Evolutionary conservation across 2,888 invertebrate genomes (phyloP), one percentile per base, ranked within the genome.

Genomic region (Aquatica leii): DNA sequence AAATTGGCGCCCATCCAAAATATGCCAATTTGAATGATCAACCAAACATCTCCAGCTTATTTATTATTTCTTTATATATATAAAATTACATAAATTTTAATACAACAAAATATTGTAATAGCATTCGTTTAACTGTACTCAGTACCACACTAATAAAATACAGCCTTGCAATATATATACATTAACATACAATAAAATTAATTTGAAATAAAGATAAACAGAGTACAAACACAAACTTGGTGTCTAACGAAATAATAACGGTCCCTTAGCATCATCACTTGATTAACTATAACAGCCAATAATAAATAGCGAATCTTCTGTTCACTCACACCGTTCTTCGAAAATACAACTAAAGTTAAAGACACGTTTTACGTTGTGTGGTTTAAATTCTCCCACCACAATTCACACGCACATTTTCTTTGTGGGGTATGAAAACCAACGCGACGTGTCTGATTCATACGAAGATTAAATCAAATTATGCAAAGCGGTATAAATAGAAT

Each of bases 401-500:
- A 49, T 53, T 58, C 52, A 62, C 59, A 65, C 66, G 68, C 63
- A 65, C 65, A 52, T 53, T 65, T 65, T 57, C 57, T 37, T 56
- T 43, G 52, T 52, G 48, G 59, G 56, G 55, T 60, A 41, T 41
- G 50, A 59, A 53, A 43, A 64, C 64, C 64, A 59, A 59, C 24
- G 56, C 56, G 48, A 46, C 18, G 18, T 46, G 18, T 46, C 40
- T 65, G 65, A 61, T 56, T 65, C 61, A 65, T 46, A 35, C 11
- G 24, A 66, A 59, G 65, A 58, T 57, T 66, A 59, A 60, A 53
- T 52, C 18, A 49, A 50, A 53, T 59, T 67, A 67, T 58, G 52
- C 55, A 60, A 59, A 48, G 43, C 18, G 37, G 58, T 59, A 59
- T 52, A 70, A 70, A 70, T 70, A 70, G 63, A 51, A n/a, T 21